Conservation (phyloP, 2,113 vertebrate species). For the Baryphthengus martii region DNA sequence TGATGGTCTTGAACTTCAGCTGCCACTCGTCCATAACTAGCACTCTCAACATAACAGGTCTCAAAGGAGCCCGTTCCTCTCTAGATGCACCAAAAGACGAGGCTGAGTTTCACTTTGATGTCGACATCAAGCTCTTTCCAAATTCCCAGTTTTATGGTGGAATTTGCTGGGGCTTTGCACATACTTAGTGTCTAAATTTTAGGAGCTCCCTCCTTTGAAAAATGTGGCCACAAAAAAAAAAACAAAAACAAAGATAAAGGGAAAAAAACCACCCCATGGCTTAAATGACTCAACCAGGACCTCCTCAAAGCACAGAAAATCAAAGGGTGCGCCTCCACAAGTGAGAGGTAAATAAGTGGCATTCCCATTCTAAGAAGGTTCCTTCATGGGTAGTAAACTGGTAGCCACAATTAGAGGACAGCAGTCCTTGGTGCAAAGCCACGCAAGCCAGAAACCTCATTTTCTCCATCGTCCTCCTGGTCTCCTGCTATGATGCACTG, state of each 20-base stretch:
- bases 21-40: neutral
- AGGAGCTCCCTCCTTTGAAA: neutral
- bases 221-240: neutral
- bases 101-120: neutral
- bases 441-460: neutral
- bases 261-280: neutral
- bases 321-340: neutral
- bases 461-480: neutral
- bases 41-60: neutral
- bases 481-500: neutral
- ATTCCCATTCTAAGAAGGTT: neutral
- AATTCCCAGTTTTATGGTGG: neutral
- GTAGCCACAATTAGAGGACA: constrained; percentile 36
- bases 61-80: neutral
- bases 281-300: neutral
- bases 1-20: neutral
- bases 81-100: neutral
- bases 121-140: neutral
- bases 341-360: neutral
- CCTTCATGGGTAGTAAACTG: neutral
- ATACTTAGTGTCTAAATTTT: neutral
- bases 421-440: neutral
- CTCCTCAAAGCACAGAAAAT: neutral
- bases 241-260: neutral
- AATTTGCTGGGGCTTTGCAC: neutral